Evolutionary conservation across 2,888 invertebrate genomes (phyloP), one percentile per base, ranked within the genome.

Genomic region (Chrysolina americana): DNA sequence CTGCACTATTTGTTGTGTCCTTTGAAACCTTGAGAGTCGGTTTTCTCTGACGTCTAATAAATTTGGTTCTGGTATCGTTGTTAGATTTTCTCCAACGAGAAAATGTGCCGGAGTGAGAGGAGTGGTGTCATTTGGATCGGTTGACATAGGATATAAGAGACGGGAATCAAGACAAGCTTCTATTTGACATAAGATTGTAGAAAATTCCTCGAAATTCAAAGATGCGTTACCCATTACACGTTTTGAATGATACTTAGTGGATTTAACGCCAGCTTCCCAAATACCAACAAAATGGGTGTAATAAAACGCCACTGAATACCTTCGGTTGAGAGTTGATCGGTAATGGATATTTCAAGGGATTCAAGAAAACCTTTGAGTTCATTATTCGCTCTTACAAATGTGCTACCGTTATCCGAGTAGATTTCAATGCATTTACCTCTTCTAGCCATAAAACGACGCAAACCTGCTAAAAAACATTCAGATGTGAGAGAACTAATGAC

Each of bases 181-280:
- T n/a, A n/a, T n/a, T n/a, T n/a, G n/a, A n/a, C n/a, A 84, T 23
- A 11, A 86, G 36, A 5, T 21, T 63, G 36, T 47, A 28, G 36
- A 72, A 50, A n/a, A n/a, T 17, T 72, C 66, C 48, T 72, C 68
- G 28, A 68, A 68, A 15, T 66, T 62, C 6, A 85, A 66, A 5
- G 70, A 68, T 8, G 71, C 36, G 47, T 78, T 77, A 0, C 83
- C 83, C 10, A 83, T 56, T 1, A 84, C 74, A 36, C 83, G 77
- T 28, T 75, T 76, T 23, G 86, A 68, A 76, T 85, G 86, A 72
- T 68, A 74, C n/a, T n/a, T n/a, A n/a, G n/a, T n/a, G n/a, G n/a
- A n/a, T n/a, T n/a, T n/a, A n/a, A n/a, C n/a, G n/a, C 78, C 83
- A 2, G 84, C 81, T 71, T 87, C 87, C 85, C 85, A 86, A 17